Conservation (phyloP, 2,797 vertebrate species). For the Megaceryle alcyon region DNA sequence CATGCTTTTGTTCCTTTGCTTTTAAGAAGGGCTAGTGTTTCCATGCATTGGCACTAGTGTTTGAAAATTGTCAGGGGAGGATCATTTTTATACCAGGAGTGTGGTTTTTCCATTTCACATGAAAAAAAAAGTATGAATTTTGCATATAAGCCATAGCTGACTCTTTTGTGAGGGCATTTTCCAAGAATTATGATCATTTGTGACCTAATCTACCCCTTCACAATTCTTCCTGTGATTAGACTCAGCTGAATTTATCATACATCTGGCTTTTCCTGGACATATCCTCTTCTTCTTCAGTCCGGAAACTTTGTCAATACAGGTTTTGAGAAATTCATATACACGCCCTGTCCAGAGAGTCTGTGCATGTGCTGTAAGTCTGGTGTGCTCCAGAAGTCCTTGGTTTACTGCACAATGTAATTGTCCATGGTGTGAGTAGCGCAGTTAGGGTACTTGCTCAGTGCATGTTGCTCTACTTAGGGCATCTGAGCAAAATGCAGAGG, state of each 20-base stretch:
- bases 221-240: neutral
- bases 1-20: neutral
- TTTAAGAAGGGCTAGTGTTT: neutral
- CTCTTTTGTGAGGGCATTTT: neutral
- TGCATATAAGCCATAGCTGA: neutral
- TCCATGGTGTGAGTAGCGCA: neutral
- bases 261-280: neutral
- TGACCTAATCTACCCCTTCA: neutral
- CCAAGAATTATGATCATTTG: neutral
- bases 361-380: neutral
- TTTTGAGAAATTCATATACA: neutral
- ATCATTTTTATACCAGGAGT: neutral
- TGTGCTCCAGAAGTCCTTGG: neutral
- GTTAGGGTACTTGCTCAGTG: neutral
- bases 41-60: neutral
- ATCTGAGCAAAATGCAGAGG: neutral
- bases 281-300: neutral
- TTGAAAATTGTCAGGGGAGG: neutral
- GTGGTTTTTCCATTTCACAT: neutral
- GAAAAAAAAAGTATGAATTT: neutral
- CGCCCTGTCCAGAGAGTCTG: slow-evolving; percentile 31
- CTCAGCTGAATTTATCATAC: neutral
- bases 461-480: neutral
- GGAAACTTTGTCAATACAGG: neutral
- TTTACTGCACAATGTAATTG: slow-evolving; percentile 12